Evolutionary conservation across 2,888 invertebrate genomes (phyloP), one percentile per base, ranked within the genome.

Genomic region (Leuctra nigra): DNA sequence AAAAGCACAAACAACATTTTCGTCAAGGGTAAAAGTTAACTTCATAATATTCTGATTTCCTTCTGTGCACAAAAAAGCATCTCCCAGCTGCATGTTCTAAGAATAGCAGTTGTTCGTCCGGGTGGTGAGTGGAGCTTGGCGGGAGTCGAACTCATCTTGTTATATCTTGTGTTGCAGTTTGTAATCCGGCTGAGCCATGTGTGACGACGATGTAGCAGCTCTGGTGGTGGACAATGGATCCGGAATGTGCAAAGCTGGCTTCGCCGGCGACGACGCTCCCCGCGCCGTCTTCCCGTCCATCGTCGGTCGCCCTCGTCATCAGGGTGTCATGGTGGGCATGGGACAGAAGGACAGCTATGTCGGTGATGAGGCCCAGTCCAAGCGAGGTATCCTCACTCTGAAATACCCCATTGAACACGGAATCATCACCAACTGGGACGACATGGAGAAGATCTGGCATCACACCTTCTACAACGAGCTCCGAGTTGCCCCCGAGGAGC

Each of bases 381-480:
- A 94, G 79, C 84, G 94, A 78, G 94, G 94, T 79, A 93, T 95
- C 78, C 84, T 94, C 67, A 94, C 93, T 64, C 78, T 95, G 72
- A 94, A 94, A 74, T 95, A 95, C 78, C 94, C 94, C 69, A 94
- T 95, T 74, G 94, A 95, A 75, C 94, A 95, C 78, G 94, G 94
- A 68, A 94, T 95, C 77, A 91, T 95, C 72, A 95, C 94, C 75
- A 94, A 95, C 83, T 95, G 95, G 95, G 94, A 95, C 70, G 94
- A 94, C 70, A 95, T 96, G 95, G 95, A 95, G 78, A 94, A 96
- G 77, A 95, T 96, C 80, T 96, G 95, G 95, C 95, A 96, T 76
- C 95, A 95, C 80, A 94, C 95, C 70, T 95, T 95, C 85, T 96
- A 95, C 87, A 95, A 96, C 73, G 93, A 95, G 75, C 82, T 96